Percentiles rank a stretch among this genome's conserved stretches.
These are phyloP conservation scores for Hippocampus barbouri DNA, from an alignment of 2,113 vertebrate species.

Conservation along the genomic window DNA sequence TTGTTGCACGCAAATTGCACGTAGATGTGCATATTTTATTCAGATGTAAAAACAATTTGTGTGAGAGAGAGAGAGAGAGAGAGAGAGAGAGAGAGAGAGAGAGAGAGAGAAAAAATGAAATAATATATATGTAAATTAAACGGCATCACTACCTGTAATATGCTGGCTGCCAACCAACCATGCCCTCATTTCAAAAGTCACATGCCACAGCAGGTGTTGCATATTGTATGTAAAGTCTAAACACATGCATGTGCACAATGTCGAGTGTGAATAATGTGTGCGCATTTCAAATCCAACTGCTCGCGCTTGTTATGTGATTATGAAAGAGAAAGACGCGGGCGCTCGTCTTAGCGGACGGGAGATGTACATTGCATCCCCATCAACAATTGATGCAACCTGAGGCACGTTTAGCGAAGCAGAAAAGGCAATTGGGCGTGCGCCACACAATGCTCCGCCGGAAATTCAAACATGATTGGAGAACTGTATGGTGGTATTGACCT, in stretches of 20 bases:
- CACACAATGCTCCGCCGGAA: not conserved
- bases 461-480: not conserved
- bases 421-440: slow-evolving; percentile 33
- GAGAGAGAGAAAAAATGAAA: slow-evolving; percentile 30
- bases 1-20: slow-evolving; percentile 18
- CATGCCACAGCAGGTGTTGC: slow-evolving; percentile 17
- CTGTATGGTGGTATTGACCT: not conserved
- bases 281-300: not conserved
- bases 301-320: slow-evolving; percentile 11
- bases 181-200: slow-evolving; percentile 41
- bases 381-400: slow-evolving; percentile 36
- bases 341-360: slow-evolving; percentile 1
- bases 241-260: not conserved
- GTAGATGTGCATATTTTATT: slow-evolving; percentile 24
- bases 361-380: slow-evolving; percentile 20
- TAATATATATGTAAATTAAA: slow-evolving; percentile 59
- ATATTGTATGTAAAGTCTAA: slow-evolving; percentile 14
- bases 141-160: slow-evolving; percentile 42
- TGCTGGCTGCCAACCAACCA: slow-evolving; percentile 42
- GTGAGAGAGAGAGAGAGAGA: not conserved
- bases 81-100: not conserved
- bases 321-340: slow-evolving; percentile 15
- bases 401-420: slow-evolving; percentile 44
- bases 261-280: slow-evolving; percentile 1
- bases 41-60: not conserved